Evolutionary conservation across 2,797 vertebrate species (phyloP), one percentile per base, ranked within the genome.

Genomic region (Poeciliopsis gracilis): DNA sequence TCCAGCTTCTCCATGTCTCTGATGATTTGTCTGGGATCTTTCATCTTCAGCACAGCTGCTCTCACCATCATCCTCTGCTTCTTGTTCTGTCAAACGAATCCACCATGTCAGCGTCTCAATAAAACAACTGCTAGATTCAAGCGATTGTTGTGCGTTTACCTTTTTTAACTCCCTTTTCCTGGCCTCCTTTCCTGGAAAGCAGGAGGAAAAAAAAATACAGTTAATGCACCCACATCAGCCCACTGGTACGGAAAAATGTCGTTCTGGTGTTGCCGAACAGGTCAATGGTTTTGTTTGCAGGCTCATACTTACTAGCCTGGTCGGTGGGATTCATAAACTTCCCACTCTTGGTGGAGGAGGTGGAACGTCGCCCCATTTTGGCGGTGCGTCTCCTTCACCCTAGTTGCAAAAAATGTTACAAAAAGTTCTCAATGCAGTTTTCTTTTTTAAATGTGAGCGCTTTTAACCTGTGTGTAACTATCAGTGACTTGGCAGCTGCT

Each of bases 311-410:
- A 99, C 98, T 95, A 85, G 98, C 98, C 93, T 99, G 98, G 91
- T 99, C 98, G 0, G 98, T 99, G 93, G 98, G 98, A 83, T 99
- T 99, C 98, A 99, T 99, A 67, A 99, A 99, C 84, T 99, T 99
- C 91, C 98, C 98, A 96, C 98, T 99, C 96, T 99, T 99, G 94
- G 98, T 99, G 97, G 98, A 99, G 74, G 97, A 99, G 33, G 98
- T 99, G 25, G 98, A 99, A 91, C 98, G 96, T 80, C 98, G 96
- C 84, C 98, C 98, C 98, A 99, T 99, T 86, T 88, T 97, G 97
- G 93, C 78, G 51, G 67, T 77, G 25, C 1, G 36, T 87, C 75
- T 86, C 66, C 61, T 94, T 92, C 85, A 92, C 88, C 84, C 93
- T n/a, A 12, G 25, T n/a, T 93, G 84, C 0, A 5, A 80, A 86